Conservation (phyloP, 1,140 invertebrate genomes). For the Dendroctonus ponderosae region DNA sequence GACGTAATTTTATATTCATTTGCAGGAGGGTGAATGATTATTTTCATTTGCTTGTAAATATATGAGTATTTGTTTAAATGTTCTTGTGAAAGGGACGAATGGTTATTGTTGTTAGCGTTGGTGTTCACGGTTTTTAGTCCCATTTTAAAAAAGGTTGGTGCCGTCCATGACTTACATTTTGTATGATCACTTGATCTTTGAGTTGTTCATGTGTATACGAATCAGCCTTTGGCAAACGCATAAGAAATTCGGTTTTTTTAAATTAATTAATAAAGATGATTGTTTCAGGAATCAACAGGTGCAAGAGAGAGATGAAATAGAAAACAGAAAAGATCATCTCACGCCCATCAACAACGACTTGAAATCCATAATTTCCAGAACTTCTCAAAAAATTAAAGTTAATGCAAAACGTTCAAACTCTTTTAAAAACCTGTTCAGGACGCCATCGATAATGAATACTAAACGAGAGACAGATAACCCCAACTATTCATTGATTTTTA, state of each 20-base stretch:
- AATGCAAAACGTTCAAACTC: slow-evolving; percentile 28
- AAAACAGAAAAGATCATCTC: slow-evolving; percentile 42
- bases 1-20: too few relatives aligned
- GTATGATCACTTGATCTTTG: not conserved
- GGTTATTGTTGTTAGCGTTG: too few relatives aligned
- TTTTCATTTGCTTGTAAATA: too few relatives aligned
- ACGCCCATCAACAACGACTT: slow-evolving; percentile 41
- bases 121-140: too few relatives aligned
- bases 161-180: not conserved
- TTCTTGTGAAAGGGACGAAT: too few relatives aligned
- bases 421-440: slow-evolving; percentile 23
- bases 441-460: not conserved
- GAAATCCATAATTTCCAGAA: slow-evolving; percentile 41
- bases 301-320: slow-evolving; percentile 76
- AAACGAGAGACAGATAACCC: too few relatives aligned
- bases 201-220: not conserved
- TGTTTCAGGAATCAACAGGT: slow-evolving; percentile 70
- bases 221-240: not conserved
- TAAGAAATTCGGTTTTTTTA: not conserved
- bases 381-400: slow-evolving; percentile 13
- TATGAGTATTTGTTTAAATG: too few relatives aligned
- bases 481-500: not conserved
- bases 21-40: too few relatives aligned
- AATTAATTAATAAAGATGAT: not conserved
- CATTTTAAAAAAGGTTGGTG: too few relatives aligned